Evolutionary conservation across 2,888 invertebrate species (phyloP).

Genomic region (Lasioglossum pauxillum): DNA sequence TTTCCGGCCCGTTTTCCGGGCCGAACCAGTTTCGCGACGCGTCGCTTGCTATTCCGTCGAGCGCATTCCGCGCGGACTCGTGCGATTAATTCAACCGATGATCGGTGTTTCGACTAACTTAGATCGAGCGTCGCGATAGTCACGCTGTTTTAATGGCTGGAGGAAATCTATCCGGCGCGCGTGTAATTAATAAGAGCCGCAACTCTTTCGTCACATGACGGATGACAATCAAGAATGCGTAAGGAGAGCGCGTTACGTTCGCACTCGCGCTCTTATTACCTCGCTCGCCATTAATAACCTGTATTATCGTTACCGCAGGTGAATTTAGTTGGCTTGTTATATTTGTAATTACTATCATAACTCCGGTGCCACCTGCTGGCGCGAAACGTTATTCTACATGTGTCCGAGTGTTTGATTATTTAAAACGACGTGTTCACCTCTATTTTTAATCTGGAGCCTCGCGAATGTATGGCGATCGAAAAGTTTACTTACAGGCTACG

Average conservation of each 20-base stretch:
- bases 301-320: background rate
- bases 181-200: background rate
- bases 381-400: background rate
- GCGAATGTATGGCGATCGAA: background rate
- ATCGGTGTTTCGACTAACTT: background rate
- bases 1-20: background rate
- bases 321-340: background rate
- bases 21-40: background rate
- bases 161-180: background rate
- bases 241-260: background rate
- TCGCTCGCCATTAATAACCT: background rate
- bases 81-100: conserved; percentile 7
- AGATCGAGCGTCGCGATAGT: background rate
- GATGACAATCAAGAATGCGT: background rate
- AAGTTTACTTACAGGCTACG: background rate
- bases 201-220: background rate
- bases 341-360: conserved; percentile 1
- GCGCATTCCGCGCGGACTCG: background rate
- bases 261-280: background rate
- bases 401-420: background rate
- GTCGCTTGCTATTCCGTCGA: background rate
- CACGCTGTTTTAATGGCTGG: background rate
- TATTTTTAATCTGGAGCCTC: background rate
- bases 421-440: background rate
- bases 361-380: background rate